Conservation (phyloP, 2,113 vertebrate genomes). For the Eurystomus gularis region DNA sequence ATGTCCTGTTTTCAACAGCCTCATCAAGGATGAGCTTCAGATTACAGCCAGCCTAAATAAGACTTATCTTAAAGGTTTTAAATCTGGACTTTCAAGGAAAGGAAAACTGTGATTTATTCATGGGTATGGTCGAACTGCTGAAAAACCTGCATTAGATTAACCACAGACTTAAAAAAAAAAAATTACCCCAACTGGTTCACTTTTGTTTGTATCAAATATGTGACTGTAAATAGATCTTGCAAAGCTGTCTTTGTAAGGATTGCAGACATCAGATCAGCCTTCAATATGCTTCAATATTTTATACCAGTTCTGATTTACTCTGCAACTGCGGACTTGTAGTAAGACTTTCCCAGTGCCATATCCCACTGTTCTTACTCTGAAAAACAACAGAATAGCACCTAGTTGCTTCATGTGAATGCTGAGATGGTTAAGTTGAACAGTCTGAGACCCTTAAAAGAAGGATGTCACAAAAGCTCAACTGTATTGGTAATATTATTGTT, state of each 20-base stretch:
- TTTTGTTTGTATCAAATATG: neutral
- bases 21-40: neutral
- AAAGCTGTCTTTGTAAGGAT: neutral
- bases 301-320: neutral
- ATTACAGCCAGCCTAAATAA: neutral
- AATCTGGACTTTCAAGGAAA: neutral
- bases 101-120: neutral
- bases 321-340: neutral
- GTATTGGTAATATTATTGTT: constrained; percentile 15
- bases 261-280: neutral
- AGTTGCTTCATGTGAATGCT: neutral
- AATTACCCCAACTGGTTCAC: neutral
- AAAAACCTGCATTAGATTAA: neutral
- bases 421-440: neutral
- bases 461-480: neutral
- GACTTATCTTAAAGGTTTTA: neutral
- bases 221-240: neutral
- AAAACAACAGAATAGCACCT: neutral
- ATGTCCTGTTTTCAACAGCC: rapidly evolving
- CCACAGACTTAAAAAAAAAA: neutral
- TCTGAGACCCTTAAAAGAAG: neutral
- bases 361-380: neutral
- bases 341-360: neutral
- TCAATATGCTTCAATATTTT: neutral
- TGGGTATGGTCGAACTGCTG: neutral